phyloP scores from a whole-genome alignment of 2,888 invertebrate species.

The Epicampocera succincta region DNA sequence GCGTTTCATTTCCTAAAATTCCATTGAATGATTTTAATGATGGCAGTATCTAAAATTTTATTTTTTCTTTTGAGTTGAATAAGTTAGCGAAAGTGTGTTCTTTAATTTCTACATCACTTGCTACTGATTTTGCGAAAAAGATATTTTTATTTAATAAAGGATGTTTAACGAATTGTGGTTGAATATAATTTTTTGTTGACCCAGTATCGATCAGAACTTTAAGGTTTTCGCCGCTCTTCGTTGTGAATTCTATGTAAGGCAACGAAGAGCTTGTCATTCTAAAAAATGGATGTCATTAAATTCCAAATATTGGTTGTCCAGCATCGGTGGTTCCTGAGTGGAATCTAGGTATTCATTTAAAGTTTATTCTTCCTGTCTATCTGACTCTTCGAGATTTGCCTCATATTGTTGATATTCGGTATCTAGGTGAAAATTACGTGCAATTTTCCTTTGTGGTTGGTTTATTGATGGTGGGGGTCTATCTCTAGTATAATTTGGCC shows the following conservation, averaged over 20 bases:
- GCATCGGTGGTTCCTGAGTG: background rate
- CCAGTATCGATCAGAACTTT: conserved; percentile 1
- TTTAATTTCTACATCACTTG: conserved; percentile 28
- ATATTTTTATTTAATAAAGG: conserved; percentile 9
- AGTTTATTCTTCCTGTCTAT: background rate
- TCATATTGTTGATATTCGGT: background rate
- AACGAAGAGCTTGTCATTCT: conserved; percentile 40
- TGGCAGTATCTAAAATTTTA: conserved; percentile 26
- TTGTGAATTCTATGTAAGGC: conserved; percentile 33
- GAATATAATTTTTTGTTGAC: conserved; percentile 26
- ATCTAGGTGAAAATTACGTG: background rate
- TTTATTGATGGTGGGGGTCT: conserved; percentile 34
- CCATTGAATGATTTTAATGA: conserved; percentile 12
- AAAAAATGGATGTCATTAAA: conserved; percentile 24
- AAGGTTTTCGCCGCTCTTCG: conserved; percentile 31
- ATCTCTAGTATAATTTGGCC: conserved; percentile 7
- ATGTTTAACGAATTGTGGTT: conserved; percentile 17
- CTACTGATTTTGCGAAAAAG: background rate
- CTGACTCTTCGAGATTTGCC: background rate
- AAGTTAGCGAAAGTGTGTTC: conserved; percentile 31
- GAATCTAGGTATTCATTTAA: background rate
- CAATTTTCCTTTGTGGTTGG: conserved; percentile 21
- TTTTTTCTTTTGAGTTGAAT: conserved; percentile 25
- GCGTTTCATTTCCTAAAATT: conserved; percentile 18
- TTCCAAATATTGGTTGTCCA: conserved; percentile 6